These are phyloP conservation scores for Rachycentron canadum DNA, from an alignment of 2,797 vertebrate species.

Conservation along the genomic window DNA sequence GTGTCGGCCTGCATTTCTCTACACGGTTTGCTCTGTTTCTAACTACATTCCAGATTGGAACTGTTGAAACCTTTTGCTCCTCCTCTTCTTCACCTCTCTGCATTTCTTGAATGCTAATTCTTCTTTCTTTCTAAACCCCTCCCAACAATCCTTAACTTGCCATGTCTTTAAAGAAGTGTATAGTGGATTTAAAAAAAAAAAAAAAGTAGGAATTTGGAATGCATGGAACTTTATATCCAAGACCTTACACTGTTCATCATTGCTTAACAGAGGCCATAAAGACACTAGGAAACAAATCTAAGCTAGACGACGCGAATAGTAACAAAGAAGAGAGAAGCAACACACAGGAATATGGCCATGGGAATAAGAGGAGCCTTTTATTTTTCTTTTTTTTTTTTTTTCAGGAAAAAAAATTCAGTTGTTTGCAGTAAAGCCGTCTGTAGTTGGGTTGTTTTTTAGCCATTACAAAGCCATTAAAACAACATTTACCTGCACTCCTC, in stretches of 20 bases:
- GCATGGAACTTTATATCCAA: slow-evolving; percentile 90
- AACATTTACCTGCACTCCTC: slow-evolving; percentile 78
- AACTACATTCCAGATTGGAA: slow-evolving; percentile 90
- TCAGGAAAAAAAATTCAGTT: slow-evolving; percentile 1
- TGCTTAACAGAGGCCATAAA: slow-evolving; percentile 91
- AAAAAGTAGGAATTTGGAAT: slow-evolving; percentile 75
- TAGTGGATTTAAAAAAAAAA: slow-evolving; percentile 63
- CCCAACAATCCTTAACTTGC: slow-evolving; percentile 62
- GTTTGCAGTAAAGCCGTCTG: slow-evolving; percentile 52
- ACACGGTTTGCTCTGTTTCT: slow-evolving; percentile 78
- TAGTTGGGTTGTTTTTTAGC: slow-evolving; percentile 79
- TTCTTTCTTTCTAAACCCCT: slow-evolving; percentile 55
- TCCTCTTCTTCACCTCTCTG: slow-evolving; percentile 57
- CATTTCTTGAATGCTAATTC: slow-evolving; percentile 81
- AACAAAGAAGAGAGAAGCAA: slow-evolving; percentile 65
- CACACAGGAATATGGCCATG: slow-evolving; percentile 61
- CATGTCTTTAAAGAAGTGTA: slow-evolving; percentile 78
- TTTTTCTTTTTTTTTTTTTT: slow-evolving; percentile 6
- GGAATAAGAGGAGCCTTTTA: slow-evolving; percentile 54
- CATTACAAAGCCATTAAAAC: slow-evolving; percentile 88
- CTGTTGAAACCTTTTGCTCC: slow-evolving; percentile 61
- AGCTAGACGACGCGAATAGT: slow-evolving; percentile 53
- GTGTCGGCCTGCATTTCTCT: slow-evolving; percentile 53
- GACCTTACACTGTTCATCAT: slow-evolving; percentile 98
- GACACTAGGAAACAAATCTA: slow-evolving; percentile 81